Conservation (phyloP, 35 echinoderm and acorn worm genomes). For the Heliocidaris tuberculata region DNA sequence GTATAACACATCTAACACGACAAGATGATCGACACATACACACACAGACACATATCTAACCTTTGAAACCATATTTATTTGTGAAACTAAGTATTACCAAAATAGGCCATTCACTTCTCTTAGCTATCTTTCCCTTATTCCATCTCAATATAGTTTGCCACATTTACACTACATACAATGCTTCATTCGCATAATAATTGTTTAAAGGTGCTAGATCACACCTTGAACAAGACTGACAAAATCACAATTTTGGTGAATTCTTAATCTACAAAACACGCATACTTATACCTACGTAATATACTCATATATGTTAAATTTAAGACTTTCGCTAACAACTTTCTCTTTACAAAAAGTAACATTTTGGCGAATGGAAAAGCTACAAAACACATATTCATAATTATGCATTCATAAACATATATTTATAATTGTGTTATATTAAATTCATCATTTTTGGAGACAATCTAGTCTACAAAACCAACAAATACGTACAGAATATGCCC, state of each 20-base stretch:
- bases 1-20: no score
- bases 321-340: background rate
- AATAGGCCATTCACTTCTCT: background rate
- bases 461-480: background rate
- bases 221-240: background rate
- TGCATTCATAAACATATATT: no score
- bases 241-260: background rate
- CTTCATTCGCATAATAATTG: no score
- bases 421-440: no score
- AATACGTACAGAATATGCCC: background rate
- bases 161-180: background rate
- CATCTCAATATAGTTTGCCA: background rate
- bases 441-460: background rate
- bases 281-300: background rate
- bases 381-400: background rate
- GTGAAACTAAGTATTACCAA: constrained; percentile 2
- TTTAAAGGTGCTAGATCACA: background rate
- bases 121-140: background rate
- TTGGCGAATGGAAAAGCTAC: background rate
- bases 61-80: constrained; percentile 14
- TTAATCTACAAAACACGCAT: background rate
- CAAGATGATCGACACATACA: no score
- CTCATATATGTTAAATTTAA: background rate
- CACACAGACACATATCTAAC: background rate
- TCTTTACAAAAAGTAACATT: background rate